These are phyloP conservation scores for Dromococcyx pavoninus DNA, from an alignment of 2,797 vertebrate genomes.

Conservation along the genomic window DNA sequence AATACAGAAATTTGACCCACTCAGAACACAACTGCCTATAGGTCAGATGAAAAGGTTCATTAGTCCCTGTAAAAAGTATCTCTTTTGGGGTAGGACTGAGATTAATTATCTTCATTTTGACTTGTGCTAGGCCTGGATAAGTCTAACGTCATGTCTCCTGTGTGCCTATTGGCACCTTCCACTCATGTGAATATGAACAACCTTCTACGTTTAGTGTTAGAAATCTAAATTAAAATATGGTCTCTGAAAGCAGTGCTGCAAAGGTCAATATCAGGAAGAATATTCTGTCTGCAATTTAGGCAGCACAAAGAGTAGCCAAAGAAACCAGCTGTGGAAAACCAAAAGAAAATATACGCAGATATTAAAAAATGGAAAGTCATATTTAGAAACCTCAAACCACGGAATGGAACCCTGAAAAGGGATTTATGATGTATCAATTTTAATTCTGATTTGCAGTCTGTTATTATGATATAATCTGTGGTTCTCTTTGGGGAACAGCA, in stretches of 20 bases:
- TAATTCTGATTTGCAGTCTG: constrained; percentile 35
- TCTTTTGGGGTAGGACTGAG: background rate
- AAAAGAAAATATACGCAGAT: background rate
- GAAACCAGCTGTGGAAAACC: constrained; percentile 7
- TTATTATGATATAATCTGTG: constrained; percentile 44
- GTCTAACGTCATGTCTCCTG: background rate
- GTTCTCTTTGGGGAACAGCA: constrained; percentile 30
- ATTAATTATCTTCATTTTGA: background rate
- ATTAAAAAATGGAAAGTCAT: background rate
- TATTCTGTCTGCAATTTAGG: background rate
- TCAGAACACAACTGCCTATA: background rate
- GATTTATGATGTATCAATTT: background rate
- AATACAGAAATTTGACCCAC: background rate
- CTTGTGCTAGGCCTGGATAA: background rate
- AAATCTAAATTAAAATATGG: background rate
- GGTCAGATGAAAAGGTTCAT: background rate
- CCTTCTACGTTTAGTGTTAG: background rate
- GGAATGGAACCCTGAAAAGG: background rate
- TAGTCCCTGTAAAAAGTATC: background rate
- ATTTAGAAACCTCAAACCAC: background rate
- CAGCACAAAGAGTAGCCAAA: background rate
- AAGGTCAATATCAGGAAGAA: background rate
- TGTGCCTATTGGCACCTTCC: background rate
- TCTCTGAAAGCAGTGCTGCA: background rate
- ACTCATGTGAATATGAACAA: background rate